Evolutionary conservation across 2,797 vertebrate species (phyloP).

Genomic region (Sebastiscus albofasciatus): DNA sequence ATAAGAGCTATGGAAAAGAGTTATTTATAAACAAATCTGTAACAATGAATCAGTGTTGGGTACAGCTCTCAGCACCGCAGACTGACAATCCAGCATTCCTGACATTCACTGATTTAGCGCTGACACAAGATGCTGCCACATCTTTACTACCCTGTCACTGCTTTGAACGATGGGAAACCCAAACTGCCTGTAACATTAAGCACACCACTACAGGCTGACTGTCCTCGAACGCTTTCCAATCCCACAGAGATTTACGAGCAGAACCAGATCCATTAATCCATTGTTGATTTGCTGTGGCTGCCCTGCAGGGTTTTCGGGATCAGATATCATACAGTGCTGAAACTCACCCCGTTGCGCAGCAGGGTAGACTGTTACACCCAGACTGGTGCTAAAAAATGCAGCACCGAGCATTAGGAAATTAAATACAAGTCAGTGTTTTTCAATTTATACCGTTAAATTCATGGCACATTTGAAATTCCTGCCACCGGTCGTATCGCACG

Average conservation of each 20-base stretch:
- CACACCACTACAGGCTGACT: constrained; percentile 79
- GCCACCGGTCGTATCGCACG: not conserved
- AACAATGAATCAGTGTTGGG: constrained; percentile 44
- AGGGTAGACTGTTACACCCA: constrained; percentile 41
- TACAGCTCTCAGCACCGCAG: constrained; percentile 32
- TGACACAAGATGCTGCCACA: constrained; percentile 77
- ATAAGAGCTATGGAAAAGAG: constrained; percentile 25
- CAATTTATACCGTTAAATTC: constrained; percentile 21
- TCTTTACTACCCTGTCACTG: constrained; percentile 78
- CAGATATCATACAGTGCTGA: constrained; percentile 78
- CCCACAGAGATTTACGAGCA: constrained; percentile 79
- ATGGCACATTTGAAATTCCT: constrained; percentile 14
- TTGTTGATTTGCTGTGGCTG: constrained; percentile 81
- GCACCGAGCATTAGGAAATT: constrained; percentile 14
- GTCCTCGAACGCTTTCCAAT: constrained; percentile 79
- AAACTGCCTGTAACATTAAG: constrained; percentile 82
- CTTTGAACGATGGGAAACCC: constrained; percentile 79
- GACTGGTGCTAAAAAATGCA: constrained; percentile 25
- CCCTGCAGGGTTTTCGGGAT: constrained; percentile 74
- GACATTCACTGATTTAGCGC: constrained; percentile 74
- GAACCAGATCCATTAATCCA: constrained; percentile 81
- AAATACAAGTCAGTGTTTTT: constrained; percentile 4
- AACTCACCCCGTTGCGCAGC: constrained; percentile 51
- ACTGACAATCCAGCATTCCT: constrained; percentile 64
- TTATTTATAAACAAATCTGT: constrained; percentile 64